Percentiles rank a stretch among this genome's conserved stretches.
These are phyloP conservation scores for Cygnus olor DNA, from an alignment of 2,797 vertebrate species.

Conservation along the genomic window DNA sequence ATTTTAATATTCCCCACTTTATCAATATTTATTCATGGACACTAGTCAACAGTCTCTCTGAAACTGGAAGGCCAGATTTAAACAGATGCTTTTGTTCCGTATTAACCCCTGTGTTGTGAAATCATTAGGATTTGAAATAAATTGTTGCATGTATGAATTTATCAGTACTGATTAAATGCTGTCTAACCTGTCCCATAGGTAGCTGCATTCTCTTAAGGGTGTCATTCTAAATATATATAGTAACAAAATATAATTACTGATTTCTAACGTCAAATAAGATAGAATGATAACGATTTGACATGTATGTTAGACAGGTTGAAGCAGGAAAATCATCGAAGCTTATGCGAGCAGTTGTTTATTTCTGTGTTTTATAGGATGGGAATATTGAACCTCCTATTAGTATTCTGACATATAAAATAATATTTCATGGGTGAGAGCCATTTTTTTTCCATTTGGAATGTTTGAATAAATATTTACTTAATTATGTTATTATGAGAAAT, in stretches of 20 bases:
- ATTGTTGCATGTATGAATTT: not conserved
- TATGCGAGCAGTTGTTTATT: not conserved
- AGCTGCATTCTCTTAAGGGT: not conserved
- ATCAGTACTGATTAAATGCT: not conserved
- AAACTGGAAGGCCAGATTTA: not conserved
- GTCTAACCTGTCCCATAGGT: not conserved
- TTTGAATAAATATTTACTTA: conserved; percentile 62
- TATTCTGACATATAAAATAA: conserved; percentile 24
- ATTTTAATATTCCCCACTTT: not conserved
- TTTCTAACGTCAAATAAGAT: not conserved
- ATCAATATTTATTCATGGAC: not conserved
- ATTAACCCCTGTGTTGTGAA: not conserved
- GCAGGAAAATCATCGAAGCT: not conserved
- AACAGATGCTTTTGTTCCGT: not conserved
- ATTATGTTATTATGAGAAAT: conserved; percentile 56
- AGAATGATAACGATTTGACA: not conserved
- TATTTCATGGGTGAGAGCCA: conserved; percentile 1
- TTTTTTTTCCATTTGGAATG: conserved; percentile 50
- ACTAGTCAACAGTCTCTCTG: not conserved
- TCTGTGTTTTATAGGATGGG: not conserved
- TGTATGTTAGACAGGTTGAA: not conserved
- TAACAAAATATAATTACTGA: not conserved
- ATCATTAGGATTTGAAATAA: not conserved
- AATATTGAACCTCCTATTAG: conserved; percentile 47
- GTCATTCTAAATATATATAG: not conserved